Evolutionary conservation across 2,888 invertebrate genomes (phyloP).

Genomic region (Rhagonycha fulva): DNA sequence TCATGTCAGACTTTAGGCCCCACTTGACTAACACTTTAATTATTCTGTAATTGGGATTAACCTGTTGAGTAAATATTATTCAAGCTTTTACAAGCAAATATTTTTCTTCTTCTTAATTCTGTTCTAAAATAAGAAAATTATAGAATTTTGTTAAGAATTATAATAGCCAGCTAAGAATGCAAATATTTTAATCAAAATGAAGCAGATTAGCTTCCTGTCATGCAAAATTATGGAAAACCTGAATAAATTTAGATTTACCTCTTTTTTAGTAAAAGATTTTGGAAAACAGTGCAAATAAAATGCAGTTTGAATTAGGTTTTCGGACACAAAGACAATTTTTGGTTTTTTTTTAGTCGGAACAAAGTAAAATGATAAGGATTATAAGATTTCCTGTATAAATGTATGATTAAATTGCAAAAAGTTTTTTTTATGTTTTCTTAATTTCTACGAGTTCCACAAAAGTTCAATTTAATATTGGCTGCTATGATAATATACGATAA

Average conservation of each 20-base stretch:
- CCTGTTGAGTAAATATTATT: background rate
- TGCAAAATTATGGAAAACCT: background rate
- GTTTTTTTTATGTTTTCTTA: background rate
- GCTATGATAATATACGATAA: background rate
- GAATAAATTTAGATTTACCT: background rate
- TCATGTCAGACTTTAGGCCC: no score
- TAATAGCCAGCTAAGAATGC: background rate
- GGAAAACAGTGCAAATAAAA: background rate
- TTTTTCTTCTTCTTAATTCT: background rate
- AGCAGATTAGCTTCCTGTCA: background rate
- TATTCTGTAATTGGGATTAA: background rate
- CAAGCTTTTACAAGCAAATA: background rate
- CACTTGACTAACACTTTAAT: background rate
- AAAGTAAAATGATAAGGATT: background rate
- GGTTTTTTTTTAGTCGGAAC: background rate
- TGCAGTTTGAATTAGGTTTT: background rate
- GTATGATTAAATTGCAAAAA: background rate
- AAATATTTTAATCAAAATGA: background rate
- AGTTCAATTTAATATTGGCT: background rate
- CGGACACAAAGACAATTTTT: no score
- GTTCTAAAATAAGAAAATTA: background rate
- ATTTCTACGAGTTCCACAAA: background rate
- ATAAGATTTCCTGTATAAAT: background rate
- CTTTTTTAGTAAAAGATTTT: background rate
- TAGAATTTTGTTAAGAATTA: background rate